A percentile compares a stretch with the other conserved stretches of the same genome.
Evolutionary conservation across 2,113 vertebrate genomes (phyloP).

Genomic region (Paralichthys olivaceus): DNA sequence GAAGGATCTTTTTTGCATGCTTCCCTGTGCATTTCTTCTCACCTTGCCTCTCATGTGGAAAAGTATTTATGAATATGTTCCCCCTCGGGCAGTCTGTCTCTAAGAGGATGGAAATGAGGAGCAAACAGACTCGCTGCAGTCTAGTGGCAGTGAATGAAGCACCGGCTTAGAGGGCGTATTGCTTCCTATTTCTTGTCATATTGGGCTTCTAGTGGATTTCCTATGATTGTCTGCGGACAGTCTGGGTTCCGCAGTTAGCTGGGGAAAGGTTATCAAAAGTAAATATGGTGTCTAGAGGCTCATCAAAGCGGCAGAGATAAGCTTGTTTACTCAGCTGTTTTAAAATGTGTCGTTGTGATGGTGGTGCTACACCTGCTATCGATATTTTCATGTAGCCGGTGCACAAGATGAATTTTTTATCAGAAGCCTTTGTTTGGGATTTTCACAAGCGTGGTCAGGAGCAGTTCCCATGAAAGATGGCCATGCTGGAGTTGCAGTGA

Average conservation of each 20-base stretch:
- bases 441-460: slow-evolving; percentile 15
- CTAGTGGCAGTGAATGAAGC: slow-evolving; percentile 41
- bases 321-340: slow-evolving; percentile 75
- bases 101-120: slow-evolving; percentile 49
- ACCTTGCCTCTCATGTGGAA: slow-evolving; percentile 58
- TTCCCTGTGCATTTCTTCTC: slow-evolving; percentile 40
- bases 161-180: slow-evolving; percentile 36
- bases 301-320: slow-evolving; percentile 70
- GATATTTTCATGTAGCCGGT: slow-evolving; percentile 34
- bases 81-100: slow-evolving; percentile 50
- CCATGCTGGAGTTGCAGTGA: slow-evolving; percentile 52
- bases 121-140: slow-evolving; percentile 62
- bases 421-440: slow-evolving; percentile 14
- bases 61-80: slow-evolving; percentile 52
- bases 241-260: slow-evolving; percentile 42
- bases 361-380: slow-evolving; percentile 61
- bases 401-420: slow-evolving; percentile 24
- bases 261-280: slow-evolving; percentile 77
- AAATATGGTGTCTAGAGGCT: slow-evolving; percentile 73
- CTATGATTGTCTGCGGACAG: slow-evolving; percentile 54
- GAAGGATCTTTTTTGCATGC: slow-evolving; percentile 14
- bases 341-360: slow-evolving; percentile 57
- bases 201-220: slow-evolving; percentile 56
- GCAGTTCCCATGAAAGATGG: slow-evolving; percentile 60
- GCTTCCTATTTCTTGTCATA: slow-evolving; percentile 52